Evolutionary conservation across 2,888 invertebrate genomes (phyloP).

Genomic region (Neria commutata): DNA sequence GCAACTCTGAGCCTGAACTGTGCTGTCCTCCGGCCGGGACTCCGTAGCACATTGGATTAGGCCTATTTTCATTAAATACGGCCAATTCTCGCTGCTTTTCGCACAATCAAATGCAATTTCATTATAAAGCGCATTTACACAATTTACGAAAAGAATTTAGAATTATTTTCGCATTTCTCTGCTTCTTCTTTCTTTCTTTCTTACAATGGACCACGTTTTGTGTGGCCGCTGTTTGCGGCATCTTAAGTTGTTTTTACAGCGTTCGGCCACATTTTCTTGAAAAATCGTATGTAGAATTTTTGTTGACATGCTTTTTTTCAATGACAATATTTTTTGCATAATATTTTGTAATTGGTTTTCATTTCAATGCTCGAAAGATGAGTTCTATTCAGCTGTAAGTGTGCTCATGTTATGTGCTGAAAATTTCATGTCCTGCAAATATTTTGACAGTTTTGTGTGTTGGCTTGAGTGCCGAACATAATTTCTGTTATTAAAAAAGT

Average conservation of each 20-base stretch:
- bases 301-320: not conserved
- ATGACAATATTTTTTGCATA: constrained; percentile 5
- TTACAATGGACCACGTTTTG: not conserved
- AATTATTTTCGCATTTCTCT: not conserved
- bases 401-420: not conserved
- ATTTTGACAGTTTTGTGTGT: constrained; percentile 41
- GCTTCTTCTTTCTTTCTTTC: not conserved
- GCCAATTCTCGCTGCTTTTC: too few relatives aligned
- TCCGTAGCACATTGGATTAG: constrained; percentile 28
- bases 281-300: not conserved
- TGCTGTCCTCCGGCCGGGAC: constrained; percentile 2
- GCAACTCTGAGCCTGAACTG: not conserved
- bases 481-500: too few relatives aligned
- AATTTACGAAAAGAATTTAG: not conserved
- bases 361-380: not conserved
- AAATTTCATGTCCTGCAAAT: constrained; percentile 42
- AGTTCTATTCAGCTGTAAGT: not conserved
- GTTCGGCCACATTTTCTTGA: not conserved
- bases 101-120: not conserved
- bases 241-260: constrained; percentile 22
- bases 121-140: not conserved
- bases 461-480: too few relatives aligned
- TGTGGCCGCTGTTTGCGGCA: too few relatives aligned
- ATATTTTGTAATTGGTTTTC: not conserved
- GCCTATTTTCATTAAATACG: not conserved